Conservation (phyloP, 1,140 invertebrate genomes). For the Helicoverpa zea region DNA sequence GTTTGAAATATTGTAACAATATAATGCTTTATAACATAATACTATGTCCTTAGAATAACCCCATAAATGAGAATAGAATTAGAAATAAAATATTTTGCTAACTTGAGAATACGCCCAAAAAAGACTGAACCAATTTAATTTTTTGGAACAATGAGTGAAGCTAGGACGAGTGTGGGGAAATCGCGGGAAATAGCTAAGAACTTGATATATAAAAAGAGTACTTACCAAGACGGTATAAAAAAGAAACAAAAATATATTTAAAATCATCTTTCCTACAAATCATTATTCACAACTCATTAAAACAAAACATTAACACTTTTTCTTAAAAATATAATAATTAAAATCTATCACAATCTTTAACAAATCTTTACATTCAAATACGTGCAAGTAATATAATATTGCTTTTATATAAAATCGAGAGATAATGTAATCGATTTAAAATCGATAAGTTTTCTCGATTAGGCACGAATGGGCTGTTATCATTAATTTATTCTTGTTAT, state of each 20-base stretch:
- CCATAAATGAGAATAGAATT: no score
- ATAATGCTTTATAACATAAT: no score
- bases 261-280: constrained; percentile 30
- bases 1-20: no score
- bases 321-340: background rate
- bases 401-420: constrained; percentile 24
- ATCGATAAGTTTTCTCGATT: constrained; percentile 15
- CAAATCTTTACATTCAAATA: constrained; percentile 52
- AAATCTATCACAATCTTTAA: background rate
- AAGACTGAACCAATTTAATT: no score
- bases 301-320: background rate
- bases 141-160: no score
- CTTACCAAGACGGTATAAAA: constrained; percentile 47
- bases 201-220: background rate
- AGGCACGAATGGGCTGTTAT: background rate
- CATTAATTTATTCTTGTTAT: background rate
- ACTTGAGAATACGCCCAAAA: no score
- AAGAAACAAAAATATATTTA: constrained; percentile 47
- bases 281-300: constrained; percentile 38
- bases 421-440: background rate
- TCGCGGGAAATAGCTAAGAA: background rate
- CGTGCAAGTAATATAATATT: constrained; percentile 51
- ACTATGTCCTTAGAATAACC: no score
- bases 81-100: no score
- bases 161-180: no score